phyloP scores from a whole-genome alignment of 2,113 vertebrate species.

The Colinus virginianus region DNA sequence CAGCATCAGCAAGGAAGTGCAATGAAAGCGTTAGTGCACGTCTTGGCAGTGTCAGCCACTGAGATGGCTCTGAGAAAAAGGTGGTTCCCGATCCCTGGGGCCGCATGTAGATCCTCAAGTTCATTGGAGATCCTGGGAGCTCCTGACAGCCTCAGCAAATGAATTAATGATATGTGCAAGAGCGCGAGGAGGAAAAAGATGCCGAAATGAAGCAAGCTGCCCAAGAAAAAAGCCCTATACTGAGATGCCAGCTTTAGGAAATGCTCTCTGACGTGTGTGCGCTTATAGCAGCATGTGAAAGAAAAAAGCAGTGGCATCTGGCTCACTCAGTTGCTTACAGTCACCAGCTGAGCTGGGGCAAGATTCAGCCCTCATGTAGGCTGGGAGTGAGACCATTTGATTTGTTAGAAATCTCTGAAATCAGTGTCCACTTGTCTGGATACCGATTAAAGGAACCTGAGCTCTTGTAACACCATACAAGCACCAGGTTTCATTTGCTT shows the following conservation, averaged over 20 bases:
- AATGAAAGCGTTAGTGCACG: neutral
- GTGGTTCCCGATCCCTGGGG: neutral
- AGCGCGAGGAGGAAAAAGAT: neutral
- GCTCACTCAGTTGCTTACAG: neutral
- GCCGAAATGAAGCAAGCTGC: neutral
- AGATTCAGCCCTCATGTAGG: neutral
- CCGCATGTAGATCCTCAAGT: neutral
- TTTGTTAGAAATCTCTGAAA: neutral
- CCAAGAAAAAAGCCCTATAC: neutral
- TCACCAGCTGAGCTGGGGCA: neutral
- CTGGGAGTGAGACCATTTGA: neutral
- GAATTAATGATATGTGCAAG: neutral
- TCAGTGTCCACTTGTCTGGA: no score
- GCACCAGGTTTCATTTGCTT: neutral
- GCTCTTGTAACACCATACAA: neutral
- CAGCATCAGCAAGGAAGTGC: neutral
- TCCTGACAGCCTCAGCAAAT: neutral
- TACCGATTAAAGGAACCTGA: neutral
- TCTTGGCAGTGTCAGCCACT: neutral
- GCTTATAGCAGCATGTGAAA: neutral
- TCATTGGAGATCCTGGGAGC: neutral
- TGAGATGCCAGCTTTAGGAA: neutral
- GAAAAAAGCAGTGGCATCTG: neutral
- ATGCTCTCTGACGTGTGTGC: neutral
- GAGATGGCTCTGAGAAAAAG: neutral